These are phyloP conservation scores for Xestia rhomboidea DNA, from an alignment of 2,888 invertebrate genomes.

Conservation along the genomic window DNA sequence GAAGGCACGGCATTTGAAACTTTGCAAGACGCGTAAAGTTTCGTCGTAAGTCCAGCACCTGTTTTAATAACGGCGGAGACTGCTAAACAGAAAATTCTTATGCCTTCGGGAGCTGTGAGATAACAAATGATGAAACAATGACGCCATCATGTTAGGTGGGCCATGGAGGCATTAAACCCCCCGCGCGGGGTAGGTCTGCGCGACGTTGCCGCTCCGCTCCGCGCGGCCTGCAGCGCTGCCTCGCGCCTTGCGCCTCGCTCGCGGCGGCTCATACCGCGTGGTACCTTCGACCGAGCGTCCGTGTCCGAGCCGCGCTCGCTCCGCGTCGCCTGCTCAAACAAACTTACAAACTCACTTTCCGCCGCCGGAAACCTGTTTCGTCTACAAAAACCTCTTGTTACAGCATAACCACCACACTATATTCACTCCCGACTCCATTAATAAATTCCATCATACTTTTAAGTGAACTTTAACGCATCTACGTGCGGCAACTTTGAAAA, in stretches of 20 bases:
- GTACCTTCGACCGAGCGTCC: slow-evolving; percentile 79
- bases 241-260: slow-evolving; percentile 27
- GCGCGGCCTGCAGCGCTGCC: slow-evolving; percentile 65
- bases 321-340: slow-evolving; percentile 74
- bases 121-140: slow-evolving; percentile 85
- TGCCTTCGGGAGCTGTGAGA: slow-evolving; percentile 77
- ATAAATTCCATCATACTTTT: slow-evolving; percentile 68
- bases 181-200: slow-evolving; percentile 77
- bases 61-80: slow-evolving; percentile 44
- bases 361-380: slow-evolving; percentile 82
- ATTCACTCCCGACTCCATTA: slow-evolving; percentile 72
- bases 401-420: slow-evolving; percentile 71
- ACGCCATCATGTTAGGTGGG: slow-evolving; percentile 79
- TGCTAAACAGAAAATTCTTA: slow-evolving; percentile 65
- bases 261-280: slow-evolving; percentile 80
- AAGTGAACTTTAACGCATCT: slow-evolving; percentile 71
- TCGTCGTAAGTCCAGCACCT: slow-evolving; percentile 55
- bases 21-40: slow-evolving; percentile 23
- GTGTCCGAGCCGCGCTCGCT: slow-evolving; percentile 74
- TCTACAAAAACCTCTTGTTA: slow-evolving; percentile 75
- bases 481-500: slow-evolving; percentile 77
- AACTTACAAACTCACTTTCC: slow-evolving; percentile 86
- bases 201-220: slow-evolving; percentile 82
- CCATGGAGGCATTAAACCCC: slow-evolving; percentile 73
- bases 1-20: slow-evolving; percentile 45